Evolutionary conservation across 2,797 vertebrate genomes (phyloP), one percentile per base, ranked within the genome.

Genomic region (Mormyrus hasselquistii): DNA sequence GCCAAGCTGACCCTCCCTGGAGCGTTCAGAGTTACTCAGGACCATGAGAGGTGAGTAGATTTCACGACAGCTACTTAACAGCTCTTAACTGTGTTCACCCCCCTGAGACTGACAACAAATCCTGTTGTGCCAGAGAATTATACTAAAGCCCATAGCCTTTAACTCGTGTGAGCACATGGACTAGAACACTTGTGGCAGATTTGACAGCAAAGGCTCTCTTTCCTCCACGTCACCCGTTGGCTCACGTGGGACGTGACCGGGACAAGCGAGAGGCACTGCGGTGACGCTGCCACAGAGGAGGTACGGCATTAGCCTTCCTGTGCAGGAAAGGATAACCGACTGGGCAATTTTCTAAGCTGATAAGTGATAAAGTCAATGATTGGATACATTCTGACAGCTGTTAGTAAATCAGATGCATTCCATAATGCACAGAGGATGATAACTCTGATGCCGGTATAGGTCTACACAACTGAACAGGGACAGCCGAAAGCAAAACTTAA

Each of bases 121-220:
- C 94, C 94, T 95, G 94, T 95, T 95, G 94, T 94, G 94, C 91
- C 92, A 89, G 92, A 94, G 93, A 94, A 94, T 94, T 94, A 95
- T 93, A 92, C 90, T 95, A 95, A 95, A 95, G 93, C 93, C 85
- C 89, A 90, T 91, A 25, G 87, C 90, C 92, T 95, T 93, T 94
- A 93, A 93, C 91, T 89, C 41, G 44, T 90, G 89, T 88, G 89
- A 93, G 92, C 93, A 93, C 93, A 94, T 92, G 91, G 91, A 92
- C 88, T 38, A 47, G 90, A 93, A 92, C 90, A 89, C 92, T 94
- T 93, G 92, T n/a, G 0, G 59, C 91, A 91, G 91, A 89, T 91
- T 92, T 91, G 89, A 91, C 89, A 90, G 89, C 53, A 53, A 87
- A 52, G 69, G 62, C 79, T 44, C 53, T 88, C 88, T 90, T 90